Evolutionary conservation across 2,797 vertebrate species (phyloP).

Genomic region (Pelodytes ibericus): DNA sequence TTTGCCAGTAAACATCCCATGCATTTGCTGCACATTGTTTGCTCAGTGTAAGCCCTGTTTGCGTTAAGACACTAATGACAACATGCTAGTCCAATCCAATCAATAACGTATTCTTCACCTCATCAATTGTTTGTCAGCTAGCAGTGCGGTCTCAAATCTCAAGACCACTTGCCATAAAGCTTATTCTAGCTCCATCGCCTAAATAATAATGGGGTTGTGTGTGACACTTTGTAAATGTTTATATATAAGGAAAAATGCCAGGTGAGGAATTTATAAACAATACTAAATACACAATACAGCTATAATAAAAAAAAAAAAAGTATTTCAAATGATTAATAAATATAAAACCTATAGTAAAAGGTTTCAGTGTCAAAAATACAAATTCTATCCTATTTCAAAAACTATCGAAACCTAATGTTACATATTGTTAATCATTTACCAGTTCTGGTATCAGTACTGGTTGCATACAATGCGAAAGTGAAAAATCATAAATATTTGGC

Average conservation of each 20-base stretch:
- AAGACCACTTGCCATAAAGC: background rate
- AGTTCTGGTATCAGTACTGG: no score
- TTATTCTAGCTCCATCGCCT: background rate
- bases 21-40: background rate
- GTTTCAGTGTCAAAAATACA: no score
- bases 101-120: background rate
- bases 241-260: background rate
- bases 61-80: background rate
- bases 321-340: background rate
- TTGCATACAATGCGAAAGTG: no score
- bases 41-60: background rate
- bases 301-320: background rate
- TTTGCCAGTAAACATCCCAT: background rate
- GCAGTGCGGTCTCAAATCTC: background rate
- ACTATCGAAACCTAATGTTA: no score
- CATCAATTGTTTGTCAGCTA: background rate
- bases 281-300: background rate
- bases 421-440: no score
- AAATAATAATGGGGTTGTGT: background rate
- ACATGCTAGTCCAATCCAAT: slow-evolving; percentile 2
- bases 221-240: background rate
- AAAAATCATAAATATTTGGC: no score
- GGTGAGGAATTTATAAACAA: background rate
- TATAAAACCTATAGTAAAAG: background rate
- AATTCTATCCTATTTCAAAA: no score